Conservation (phyloP, 2,888 invertebrate species). For the Melanophora roralis region DNA sequence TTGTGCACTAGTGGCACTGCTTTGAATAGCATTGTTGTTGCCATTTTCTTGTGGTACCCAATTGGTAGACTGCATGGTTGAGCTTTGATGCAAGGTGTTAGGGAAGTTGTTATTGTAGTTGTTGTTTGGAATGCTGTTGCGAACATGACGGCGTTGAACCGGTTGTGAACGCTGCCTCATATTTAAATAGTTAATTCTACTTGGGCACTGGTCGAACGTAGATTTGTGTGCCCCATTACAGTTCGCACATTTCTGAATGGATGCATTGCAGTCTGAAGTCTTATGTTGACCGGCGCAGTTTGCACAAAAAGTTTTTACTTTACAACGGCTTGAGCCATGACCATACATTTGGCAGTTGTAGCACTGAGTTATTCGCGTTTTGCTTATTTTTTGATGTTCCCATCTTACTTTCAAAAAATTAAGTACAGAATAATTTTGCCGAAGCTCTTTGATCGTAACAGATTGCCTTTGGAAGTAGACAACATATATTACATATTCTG, state of each 20-base stretch:
- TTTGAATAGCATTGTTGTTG: background rate
- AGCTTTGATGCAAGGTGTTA: constrained; percentile 9
- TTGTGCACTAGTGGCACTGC: background rate
- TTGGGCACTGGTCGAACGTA: background rate
- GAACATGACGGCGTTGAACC: background rate
- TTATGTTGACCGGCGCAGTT: background rate
- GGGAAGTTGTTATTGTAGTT: constrained; percentile 23
- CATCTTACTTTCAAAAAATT: background rate
- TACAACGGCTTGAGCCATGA: background rate
- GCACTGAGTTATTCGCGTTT: background rate
- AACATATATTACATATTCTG: background rate
- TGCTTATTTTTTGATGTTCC: background rate
- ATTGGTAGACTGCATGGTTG: background rate
- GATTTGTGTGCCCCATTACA: background rate
- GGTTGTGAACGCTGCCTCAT: background rate
- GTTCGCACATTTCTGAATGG: background rate
- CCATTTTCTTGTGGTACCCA: background rate
- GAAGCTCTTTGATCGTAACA: background rate
- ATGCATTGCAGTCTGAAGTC: background rate
- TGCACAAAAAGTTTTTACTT: constrained; percentile 2
- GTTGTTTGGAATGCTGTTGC: background rate
- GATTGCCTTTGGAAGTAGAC: constrained; percentile 9
- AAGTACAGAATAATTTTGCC: background rate
- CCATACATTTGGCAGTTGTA: constrained; percentile 17
- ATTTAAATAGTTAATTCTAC: background rate